A percentile compares a stretch with the other conserved stretches of the same genome.
These are phyloP conservation scores for Danaus plexippus DNA, from an alignment of 1,140 invertebrate species.

Conservation along the genomic window DNA sequence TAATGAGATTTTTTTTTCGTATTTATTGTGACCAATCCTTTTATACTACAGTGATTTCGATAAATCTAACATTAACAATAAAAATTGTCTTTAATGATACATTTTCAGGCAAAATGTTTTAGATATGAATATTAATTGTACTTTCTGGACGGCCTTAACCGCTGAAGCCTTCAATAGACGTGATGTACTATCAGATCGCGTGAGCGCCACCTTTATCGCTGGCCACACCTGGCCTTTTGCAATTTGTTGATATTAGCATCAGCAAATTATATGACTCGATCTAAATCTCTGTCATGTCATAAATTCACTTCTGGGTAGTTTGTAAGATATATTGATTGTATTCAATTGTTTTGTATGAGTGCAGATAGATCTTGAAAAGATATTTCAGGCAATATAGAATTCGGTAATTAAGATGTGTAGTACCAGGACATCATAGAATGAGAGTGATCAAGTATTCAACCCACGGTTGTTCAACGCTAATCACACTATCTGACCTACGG, in stretches of 20 bases:
- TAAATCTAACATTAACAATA: too few species aligned
- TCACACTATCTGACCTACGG: conserved; percentile 42
- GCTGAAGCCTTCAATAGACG: conserved; percentile 15
- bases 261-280: conserved; percentile 11
- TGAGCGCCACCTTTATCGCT: conserved; percentile 23
- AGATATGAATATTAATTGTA: too few species aligned
- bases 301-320: not conserved
- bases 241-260: conserved; percentile 15
- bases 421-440: conserved; percentile 1
- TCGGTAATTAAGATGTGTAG: too few species aligned
- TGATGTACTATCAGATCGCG: conserved; percentile 37
- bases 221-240: conserved; percentile 32
- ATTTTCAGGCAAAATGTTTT: too few species aligned
- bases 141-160: conserved; percentile 12
- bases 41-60: too few species aligned
- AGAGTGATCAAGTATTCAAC: conserved; percentile 19
- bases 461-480: conserved; percentile 36
- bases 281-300: conserved; percentile 6
- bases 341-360: too few species aligned
- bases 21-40: too few species aligned
- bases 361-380: too few species aligned
- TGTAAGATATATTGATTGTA: too few species aligned
- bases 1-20: too few species aligned
- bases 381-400: too few species aligned
- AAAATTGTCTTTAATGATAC: too few species aligned